Base-by-base conservation (phyloP, 2,888 invertebrate species). In the Teleogryllus oceanicus region DNA sequence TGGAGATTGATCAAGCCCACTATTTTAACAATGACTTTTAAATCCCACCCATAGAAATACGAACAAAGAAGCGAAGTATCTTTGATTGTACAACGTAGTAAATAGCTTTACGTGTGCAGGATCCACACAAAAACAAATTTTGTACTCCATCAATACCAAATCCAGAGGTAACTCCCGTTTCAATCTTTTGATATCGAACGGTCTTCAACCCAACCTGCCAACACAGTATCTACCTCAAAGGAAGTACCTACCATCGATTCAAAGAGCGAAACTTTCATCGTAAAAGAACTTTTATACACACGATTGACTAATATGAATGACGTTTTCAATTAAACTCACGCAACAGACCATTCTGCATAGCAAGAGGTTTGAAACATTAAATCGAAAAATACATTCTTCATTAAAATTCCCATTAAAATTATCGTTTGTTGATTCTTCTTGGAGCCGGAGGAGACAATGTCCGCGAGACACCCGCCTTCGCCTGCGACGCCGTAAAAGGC, bases 331-430 rank as follows among this genome's bases (percentile, higher is more conserved):
- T 62, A 18, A 62, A 62, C 62, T 62, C n/a, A n/a, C 62, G 37
- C 37, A 37, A 37, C 37, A 37, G 37, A 37, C n/a, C 62, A 62
- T 62, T 62, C 62, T 62, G 13, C 37, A 37, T 37, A 37, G 37
- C 37, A 37, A 18, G 62, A 62, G n/a, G n/a, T 62, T 13, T 18
- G 62, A 62, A 62, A 62, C 16, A 62, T 62, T n/a, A 62, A 62
- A 62, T 62, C 62, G 62, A 62, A 62, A 62, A 62, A 18, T 62
- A 18, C 62, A 62, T 62, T 16, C 16, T 62, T 62, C 62, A 62
- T 62, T 62, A 62, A 62, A 62, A 62, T 62, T 62, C 62, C 62
- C 62, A 62, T 62, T 62, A 18, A 62, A 62, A 62, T n/a, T 62
- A 62, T 18, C 16, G n/a, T 62, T 18, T 62, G 37, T 62, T 62